Conservation (phyloP, 2,888 invertebrate genomes). For the Lasioglossum leucozonium region DNA sequence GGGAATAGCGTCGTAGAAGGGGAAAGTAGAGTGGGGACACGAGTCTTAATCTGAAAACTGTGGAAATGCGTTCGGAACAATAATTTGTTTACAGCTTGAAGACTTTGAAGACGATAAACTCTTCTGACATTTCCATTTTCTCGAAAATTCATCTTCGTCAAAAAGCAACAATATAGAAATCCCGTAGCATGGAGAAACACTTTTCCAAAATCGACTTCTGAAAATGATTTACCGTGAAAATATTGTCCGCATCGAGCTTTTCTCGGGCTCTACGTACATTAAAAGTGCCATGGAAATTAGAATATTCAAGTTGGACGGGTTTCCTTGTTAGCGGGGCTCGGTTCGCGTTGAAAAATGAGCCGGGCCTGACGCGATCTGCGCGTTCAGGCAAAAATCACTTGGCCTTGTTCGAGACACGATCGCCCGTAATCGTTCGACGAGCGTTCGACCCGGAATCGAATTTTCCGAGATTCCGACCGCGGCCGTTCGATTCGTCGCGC, state of each 20-base stretch:
- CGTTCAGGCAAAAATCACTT: constrained; percentile 42
- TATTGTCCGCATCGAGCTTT: not conserved
- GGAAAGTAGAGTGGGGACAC: too few relatives aligned
- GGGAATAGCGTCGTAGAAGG: too few relatives aligned
- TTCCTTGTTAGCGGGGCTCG: not conserved
- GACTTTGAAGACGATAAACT: not conserved
- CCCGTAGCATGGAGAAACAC: not conserved
- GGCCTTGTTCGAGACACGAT: constrained; percentile 20
- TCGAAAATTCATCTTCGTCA: not conserved
- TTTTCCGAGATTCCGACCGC: constrained; percentile 62
- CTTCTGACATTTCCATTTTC: not conserved
- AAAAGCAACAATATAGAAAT: not conserved
- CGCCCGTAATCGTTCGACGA: constrained; percentile 39
- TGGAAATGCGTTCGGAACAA: too few relatives aligned
- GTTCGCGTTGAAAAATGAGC: not conserved
- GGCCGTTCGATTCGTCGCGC: constrained; percentile 65
- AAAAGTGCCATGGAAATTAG: not conserved
- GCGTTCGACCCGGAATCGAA: constrained; percentile 61
- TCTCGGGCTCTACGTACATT: not conserved
- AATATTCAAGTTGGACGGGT: not conserved
- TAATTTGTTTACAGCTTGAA: too few relatives aligned
- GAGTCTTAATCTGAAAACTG: too few relatives aligned
- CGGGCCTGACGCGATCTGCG: not conserved
- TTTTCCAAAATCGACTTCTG: not conserved
- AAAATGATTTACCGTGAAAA: not conserved